Evolutionary conservation across 2,797 vertebrate species (phyloP).

Genomic region (Columba guinea): DNA sequence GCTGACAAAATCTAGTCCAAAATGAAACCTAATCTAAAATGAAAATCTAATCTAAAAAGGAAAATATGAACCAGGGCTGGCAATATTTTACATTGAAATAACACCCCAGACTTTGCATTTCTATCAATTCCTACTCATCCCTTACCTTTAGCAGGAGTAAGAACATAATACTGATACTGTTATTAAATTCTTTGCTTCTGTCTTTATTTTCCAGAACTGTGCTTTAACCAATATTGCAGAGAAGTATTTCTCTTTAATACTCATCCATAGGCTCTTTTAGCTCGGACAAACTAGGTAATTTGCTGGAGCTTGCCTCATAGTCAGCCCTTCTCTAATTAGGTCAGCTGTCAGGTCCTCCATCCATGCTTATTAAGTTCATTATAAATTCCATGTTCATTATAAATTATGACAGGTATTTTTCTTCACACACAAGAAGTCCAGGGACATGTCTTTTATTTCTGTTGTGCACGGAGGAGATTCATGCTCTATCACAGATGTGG

Average conservation of each 20-base stretch:
- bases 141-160: not conserved
- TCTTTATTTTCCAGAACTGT: not conserved
- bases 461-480: not conserved
- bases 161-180: not conserved
- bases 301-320: not conserved
- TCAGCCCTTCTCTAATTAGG: not conserved
- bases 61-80: not conserved
- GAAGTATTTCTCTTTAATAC: not conserved
- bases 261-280: not conserved
- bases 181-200: not conserved
- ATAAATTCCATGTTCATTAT: not conserved
- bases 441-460: not conserved
- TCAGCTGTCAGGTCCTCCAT: not conserved
- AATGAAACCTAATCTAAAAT: not conserved
- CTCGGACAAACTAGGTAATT: not conserved
- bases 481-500: not conserved
- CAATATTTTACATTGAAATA: not conserved
- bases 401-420: not conserved
- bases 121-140: not conserved
- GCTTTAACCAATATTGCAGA: not conserved
- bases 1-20: not conserved
- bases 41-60: not conserved
- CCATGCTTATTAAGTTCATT: not conserved
- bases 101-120: not conserved
- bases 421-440: not conserved